These are phyloP conservation scores for Eupithecia tripunctaria DNA, from an alignment of 2,888 invertebrate species.

Conservation along the genomic window DNA sequence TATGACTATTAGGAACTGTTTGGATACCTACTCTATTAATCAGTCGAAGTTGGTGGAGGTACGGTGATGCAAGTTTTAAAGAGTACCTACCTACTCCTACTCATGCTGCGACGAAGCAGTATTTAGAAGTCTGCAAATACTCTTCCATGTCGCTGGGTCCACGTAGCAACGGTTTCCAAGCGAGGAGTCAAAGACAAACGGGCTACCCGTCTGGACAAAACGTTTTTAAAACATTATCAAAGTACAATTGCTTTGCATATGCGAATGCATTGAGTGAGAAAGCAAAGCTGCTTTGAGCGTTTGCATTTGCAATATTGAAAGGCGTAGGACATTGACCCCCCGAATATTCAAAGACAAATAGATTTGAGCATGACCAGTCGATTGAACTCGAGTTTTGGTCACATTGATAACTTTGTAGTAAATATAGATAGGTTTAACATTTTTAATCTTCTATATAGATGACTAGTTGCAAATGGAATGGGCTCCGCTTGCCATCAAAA, in stretches of 20 bases:
- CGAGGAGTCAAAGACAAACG: constrained; percentile 50
- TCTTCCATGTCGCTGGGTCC: constrained; percentile 17
- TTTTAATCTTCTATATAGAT: no score
- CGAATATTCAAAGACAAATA: neutral
- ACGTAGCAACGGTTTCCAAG: constrained; percentile 39
- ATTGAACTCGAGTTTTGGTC: neutral
- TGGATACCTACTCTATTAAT: no score
- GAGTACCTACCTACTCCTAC: no score
- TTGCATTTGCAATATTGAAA: neutral
- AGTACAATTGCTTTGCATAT: neutral
- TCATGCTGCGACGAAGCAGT: neutral
- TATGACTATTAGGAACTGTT: no score
- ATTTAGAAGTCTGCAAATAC: constrained; percentile 1
- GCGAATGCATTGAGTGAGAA: neutral
- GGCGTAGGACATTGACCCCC: neutral
- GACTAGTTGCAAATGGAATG: no score
- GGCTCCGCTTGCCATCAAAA: no score
- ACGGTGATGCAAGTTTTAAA: neutral
- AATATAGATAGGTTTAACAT: no score
- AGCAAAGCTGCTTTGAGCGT: neutral
- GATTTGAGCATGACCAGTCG: neutral
- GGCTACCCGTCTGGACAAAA: constrained; percentile 33
- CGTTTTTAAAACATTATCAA: constrained; percentile 22
- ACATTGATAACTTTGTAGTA: no score
- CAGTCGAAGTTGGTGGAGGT: neutral